Conservation (phyloP, 2,888 invertebrate genomes). For the Yponomeuta malinellus region DNA sequence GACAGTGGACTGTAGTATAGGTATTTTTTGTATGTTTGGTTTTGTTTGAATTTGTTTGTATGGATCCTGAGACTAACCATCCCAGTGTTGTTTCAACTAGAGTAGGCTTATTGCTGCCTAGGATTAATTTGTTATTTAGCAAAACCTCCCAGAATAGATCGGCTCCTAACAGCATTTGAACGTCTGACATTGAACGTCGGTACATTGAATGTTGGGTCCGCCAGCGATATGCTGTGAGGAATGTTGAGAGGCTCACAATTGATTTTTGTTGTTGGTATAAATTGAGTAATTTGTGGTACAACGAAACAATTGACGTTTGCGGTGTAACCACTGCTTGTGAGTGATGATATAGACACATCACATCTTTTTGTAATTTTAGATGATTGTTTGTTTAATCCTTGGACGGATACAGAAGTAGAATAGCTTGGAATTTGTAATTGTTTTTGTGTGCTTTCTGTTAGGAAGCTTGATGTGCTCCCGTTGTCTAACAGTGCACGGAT, state of each 20-base stretch:
- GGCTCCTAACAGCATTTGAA: conserved; percentile 20
- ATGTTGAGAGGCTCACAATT: conserved; percentile 12
- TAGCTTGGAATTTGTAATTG: conserved; percentile 13
- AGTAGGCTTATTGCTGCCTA: conserved; percentile 12
- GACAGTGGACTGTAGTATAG: conserved; percentile 10
- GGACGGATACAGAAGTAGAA: conserved; percentile 8
- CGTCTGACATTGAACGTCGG: background rate
- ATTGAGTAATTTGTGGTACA: conserved; percentile 17
- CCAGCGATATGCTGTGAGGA: conserved; percentile 17
- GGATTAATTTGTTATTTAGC: conserved; percentile 14
- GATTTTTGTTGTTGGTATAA: conserved; percentile 16
- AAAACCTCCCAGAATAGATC: conserved; percentile 18
- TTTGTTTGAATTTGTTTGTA: conserved; percentile 6
- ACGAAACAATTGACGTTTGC: conserved; percentile 18
- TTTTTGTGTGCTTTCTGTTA: conserved; percentile 10
- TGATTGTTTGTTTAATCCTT: conserved; percentile 13
- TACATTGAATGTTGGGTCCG: conserved; percentile 20
- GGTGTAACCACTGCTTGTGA: conserved; percentile 14
- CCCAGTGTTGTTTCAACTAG: conserved; percentile 19
- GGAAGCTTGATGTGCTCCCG: conserved; percentile 11
- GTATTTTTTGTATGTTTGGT: background rate
- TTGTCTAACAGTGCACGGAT: conserved; percentile 15
- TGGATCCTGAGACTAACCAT: conserved; percentile 19
- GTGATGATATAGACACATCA: conserved; percentile 14
- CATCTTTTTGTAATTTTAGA: conserved; percentile 5